Conservation (phyloP, 2,888 invertebrate species). For the Melieria picta region DNA sequence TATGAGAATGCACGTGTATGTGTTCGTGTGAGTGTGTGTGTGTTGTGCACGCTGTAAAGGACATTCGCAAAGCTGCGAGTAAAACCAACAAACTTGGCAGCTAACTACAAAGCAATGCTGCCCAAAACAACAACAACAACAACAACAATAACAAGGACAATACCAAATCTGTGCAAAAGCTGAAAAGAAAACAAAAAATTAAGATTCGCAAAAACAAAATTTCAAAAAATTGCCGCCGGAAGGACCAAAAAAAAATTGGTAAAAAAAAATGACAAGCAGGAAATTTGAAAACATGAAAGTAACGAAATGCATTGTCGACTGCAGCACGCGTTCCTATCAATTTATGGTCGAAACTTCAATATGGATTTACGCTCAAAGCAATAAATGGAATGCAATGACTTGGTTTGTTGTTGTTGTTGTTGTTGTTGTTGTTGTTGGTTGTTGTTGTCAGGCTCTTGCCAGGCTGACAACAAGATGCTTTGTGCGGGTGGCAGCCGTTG, state of each 20-base stretch:
- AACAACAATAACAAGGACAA: background rate
- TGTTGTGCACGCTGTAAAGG: background rate
- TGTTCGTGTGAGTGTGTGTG: background rate
- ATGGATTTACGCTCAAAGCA: no score
- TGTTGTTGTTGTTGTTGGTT: no score
- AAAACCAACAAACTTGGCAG: constrained; percentile 19
- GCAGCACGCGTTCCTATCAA: no score
- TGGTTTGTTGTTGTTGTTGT: no score
- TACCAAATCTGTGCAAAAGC: background rate
- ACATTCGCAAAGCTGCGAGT: constrained; percentile 6
- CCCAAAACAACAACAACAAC: background rate
- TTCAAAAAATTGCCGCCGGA: background rate
- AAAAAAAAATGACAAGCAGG: constrained; percentile 17
- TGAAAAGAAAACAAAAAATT: constrained; percentile 7
- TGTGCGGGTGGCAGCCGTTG: no score
- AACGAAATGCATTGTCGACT: constrained; percentile 4
- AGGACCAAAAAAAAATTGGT: background rate
- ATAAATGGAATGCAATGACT: no score
- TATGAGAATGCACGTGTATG: background rate
- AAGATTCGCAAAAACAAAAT: background rate
- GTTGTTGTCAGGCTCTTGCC: no score
- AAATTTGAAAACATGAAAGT: constrained; percentile 24
- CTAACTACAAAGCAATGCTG: constrained; percentile 18
- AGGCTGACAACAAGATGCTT: no score
- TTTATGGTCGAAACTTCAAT: no score